Base-by-base conservation (phyloP, 2,888 invertebrate species). In the Aleiodes leptofemur region DNA sequence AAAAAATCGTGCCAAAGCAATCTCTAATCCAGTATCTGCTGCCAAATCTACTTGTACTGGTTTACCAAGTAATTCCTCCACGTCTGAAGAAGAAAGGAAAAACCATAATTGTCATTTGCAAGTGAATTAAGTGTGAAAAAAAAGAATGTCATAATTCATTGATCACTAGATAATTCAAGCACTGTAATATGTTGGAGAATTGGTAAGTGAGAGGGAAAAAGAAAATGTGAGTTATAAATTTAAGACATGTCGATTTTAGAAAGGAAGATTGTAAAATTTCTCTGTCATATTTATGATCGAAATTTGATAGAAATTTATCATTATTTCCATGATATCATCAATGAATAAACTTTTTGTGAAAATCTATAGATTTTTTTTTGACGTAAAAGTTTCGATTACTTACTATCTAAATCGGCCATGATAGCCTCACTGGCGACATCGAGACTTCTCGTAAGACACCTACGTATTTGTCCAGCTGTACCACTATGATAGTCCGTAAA, bases 21-120 rank as follows among this genome's bases (percentile, higher is more conserved):
- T 91, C 86, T 95, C 95, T 73, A 96, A 92, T 77, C 95, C 95
- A 75, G 95, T 95, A 86, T 95, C 95, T 29, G 91, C 90, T 23
- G 94, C 92, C 81, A 96, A 91, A 83, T 95, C 93, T 83, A 92
- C 91, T 89, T 94, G 95, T 83, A 95, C 94, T n/a, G 95, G 95
- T 82, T 93, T 93, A 4, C 96, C 96, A 68, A 96, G 90, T 79
- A 96, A 91, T 70, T 92, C 91, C 84, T 94, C 94, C 51, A 95
- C 93, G 88, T 94, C 96, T 95, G 90, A 53, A 89, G 90, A 66
- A 73, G 14, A 73, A 59, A 31, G 14, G 34, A 48, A 43, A 38
- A 29, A 68, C 23, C 43, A 16, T 48, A 51, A 68, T 68, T 29
- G n/a, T 51, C 16, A 29, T 61, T 31, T 16, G 43, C 43, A 43